Percentiles rank a stretch among this genome's conserved stretches.
phyloP scores from a whole-genome alignment of 2,888 invertebrate species.

The Boloria selene region DNA sequence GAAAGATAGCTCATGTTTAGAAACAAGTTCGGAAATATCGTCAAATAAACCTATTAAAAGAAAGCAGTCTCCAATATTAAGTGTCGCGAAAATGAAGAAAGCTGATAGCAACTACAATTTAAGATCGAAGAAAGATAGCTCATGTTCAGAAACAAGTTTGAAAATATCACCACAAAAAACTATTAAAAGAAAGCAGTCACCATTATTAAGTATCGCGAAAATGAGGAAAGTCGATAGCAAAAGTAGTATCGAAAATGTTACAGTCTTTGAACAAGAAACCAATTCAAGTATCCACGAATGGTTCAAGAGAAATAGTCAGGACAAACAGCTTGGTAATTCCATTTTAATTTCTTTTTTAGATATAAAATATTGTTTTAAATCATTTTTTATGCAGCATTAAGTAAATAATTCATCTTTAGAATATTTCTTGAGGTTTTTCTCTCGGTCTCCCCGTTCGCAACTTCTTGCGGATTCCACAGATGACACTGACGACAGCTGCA shows the following conservation, averaged over 20 bases:
- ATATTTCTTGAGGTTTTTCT: too few species aligned
- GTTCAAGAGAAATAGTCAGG: slow-evolving; percentile 50
- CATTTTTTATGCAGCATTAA: too few species aligned
- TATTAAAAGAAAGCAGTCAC: slow-evolving; percentile 29
- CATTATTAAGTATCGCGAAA: slow-evolving; percentile 37
- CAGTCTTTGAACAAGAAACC: slow-evolving; percentile 37
- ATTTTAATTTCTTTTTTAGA: background rate
- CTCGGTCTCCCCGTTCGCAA: too few species aligned
- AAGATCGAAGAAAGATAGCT: slow-evolving; percentile 7
- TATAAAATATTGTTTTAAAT: too few species aligned
- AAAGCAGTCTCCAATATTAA: slow-evolving; percentile 25
- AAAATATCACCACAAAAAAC: slow-evolving; percentile 28
- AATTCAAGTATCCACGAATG: slow-evolving; percentile 57
- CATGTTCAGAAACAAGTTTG: slow-evolving; percentile 39
- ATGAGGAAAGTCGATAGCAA: slow-evolving; percentile 39
- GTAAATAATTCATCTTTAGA: too few species aligned
- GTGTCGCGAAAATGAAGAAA: slow-evolving; percentile 44
- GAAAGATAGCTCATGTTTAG: slow-evolving; percentile 14
- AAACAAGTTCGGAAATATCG: slow-evolving; percentile 42
- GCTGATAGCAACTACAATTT: slow-evolving; percentile 1
- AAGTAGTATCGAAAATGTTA: background rate
- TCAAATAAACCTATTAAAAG: slow-evolving; percentile 12
- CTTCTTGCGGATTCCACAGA: too few species aligned
- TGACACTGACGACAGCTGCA: too few species aligned
- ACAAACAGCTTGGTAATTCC: slow-evolving; percentile 16